These are phyloP conservation scores for Platysternon megacephalum DNA, from an alignment of 2,113 vertebrate species.

Conservation along the genomic window DNA sequence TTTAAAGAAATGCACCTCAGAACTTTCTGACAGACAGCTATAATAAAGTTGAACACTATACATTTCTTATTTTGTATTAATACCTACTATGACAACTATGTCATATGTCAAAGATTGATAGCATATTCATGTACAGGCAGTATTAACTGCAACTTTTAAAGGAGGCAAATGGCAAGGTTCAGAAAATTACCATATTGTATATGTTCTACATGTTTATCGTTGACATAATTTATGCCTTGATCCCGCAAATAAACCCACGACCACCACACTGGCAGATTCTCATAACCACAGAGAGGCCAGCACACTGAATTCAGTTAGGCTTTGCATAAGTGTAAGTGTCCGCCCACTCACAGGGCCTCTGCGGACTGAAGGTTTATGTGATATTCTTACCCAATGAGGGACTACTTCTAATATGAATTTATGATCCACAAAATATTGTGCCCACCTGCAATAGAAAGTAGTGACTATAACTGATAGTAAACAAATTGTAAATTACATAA, in stretches of 20 bases:
- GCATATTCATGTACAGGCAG: constrained; percentile 42
- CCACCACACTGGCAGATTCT: not conserved
- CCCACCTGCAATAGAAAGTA: not conserved
- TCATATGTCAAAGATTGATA: constrained; percentile 66
- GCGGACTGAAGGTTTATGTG: fast-evolving
- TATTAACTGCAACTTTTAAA: constrained; percentile 15
- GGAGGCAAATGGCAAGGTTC: not conserved
- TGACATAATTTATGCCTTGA: not conserved
- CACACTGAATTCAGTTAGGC: not conserved
- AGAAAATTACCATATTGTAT: constrained; percentile 1
- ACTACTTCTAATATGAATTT: fast-evolving
- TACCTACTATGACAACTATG: constrained; percentile 66
- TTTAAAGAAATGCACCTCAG: constrained; percentile 87
- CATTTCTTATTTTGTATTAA: constrained; percentile 78
- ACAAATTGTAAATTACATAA: too few species aligned
- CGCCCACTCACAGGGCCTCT: fast-evolving
- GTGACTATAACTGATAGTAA: not conserved
- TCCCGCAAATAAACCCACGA: not conserved
- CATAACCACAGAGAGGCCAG: fast-evolving
- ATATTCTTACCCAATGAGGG: fast-evolving
- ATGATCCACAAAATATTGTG: fast-evolving
- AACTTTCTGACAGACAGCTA: constrained; percentile 83
- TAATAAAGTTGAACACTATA: constrained; percentile 77
- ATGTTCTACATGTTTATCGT: not conserved
- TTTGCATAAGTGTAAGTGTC: not conserved